These are phyloP conservation scores for Numenius phaeopus DNA, from an alignment of 2,797 vertebrate genomes.

Conservation along the genomic window DNA sequence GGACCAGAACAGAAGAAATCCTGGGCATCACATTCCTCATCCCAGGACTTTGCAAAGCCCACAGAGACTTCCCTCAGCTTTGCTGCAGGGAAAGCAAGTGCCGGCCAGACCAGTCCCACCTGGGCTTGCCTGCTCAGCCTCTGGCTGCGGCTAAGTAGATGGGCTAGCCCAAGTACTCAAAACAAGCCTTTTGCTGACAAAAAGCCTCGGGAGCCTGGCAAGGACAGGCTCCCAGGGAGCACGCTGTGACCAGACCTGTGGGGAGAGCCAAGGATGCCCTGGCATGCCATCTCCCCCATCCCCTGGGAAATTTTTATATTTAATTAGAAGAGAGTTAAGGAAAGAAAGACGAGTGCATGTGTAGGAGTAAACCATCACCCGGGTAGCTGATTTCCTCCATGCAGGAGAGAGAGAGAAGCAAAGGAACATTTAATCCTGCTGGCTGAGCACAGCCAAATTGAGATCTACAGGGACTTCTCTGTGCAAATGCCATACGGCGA, in stretches of 20 bases:
- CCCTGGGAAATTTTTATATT: background rate
- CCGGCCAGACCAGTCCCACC: background rate
- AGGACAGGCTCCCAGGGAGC: background rate
- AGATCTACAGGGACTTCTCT: constrained; percentile 61
- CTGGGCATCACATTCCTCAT: background rate
- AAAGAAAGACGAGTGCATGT: constrained; percentile 15
- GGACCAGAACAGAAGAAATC: background rate
- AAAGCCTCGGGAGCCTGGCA: background rate
- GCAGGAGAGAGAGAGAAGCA: constrained; percentile 40
- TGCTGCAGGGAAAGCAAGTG: background rate
- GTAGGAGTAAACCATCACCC: background rate
- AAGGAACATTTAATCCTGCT: constrained; percentile 66
- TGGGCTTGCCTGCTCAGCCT: background rate
- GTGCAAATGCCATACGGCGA: constrained; percentile 32
- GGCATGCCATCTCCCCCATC: background rate
- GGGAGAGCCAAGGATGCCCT: constrained; percentile 2
- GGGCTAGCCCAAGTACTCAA: background rate
- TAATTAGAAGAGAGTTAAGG: constrained; percentile 44
- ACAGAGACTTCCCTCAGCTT: background rate
- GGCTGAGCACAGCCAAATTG: constrained; percentile 36
- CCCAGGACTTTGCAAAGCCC: background rate
- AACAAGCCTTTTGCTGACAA: background rate
- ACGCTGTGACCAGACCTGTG: background rate
- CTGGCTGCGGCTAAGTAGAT: background rate
- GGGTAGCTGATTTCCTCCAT: constrained; percentile 8